Evolutionary conservation across 2,113 vertebrate species (phyloP).

Genomic region (Hippocampus guttulatus): DNA sequence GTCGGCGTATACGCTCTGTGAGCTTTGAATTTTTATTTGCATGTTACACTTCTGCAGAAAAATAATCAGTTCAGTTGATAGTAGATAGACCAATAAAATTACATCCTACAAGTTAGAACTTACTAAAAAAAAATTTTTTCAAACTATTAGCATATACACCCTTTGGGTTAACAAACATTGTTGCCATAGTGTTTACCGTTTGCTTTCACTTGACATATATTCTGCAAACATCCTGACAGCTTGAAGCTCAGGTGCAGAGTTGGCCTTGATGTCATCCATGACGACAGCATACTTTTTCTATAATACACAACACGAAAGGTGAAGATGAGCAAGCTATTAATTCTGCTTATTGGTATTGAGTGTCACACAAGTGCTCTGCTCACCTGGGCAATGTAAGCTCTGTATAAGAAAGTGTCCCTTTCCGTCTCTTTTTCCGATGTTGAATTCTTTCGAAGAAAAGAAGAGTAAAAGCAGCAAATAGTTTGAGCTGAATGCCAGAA

Average conservation of each 20-base stretch:
- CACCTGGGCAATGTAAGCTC: slow-evolving; percentile 93
- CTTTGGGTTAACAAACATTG: neutral
- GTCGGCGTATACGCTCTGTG: neutral
- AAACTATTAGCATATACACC: neutral
- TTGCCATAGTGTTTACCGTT: slow-evolving; percentile 66
- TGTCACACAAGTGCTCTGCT: neutral
- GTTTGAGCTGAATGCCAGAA: neutral
- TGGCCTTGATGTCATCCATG: slow-evolving; percentile 85
- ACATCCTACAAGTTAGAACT: neutral
- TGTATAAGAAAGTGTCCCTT: slow-evolving; percentile 87
- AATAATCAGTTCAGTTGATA: neutral
- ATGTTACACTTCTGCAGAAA: neutral
- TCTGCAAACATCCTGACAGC: slow-evolving; percentile 90
- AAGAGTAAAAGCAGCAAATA: neutral
- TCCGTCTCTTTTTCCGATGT: slow-evolving; percentile 82
- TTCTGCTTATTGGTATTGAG: neutral
- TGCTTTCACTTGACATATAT: slow-evolving; percentile 80
- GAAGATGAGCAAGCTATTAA: neutral
- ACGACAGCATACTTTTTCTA: slow-evolving; percentile 91
- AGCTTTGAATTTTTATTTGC: neutral
- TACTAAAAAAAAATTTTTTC: neutral
- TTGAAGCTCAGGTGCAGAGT: slow-evolving; percentile 80
- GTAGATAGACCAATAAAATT: neutral
- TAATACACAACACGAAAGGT: slow-evolving; percentile 7
- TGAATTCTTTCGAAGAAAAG: slow-evolving; percentile 72